phyloP scores from a whole-genome alignment of 2,888 invertebrate species.

The Choristoneura rosaceana region DNA sequence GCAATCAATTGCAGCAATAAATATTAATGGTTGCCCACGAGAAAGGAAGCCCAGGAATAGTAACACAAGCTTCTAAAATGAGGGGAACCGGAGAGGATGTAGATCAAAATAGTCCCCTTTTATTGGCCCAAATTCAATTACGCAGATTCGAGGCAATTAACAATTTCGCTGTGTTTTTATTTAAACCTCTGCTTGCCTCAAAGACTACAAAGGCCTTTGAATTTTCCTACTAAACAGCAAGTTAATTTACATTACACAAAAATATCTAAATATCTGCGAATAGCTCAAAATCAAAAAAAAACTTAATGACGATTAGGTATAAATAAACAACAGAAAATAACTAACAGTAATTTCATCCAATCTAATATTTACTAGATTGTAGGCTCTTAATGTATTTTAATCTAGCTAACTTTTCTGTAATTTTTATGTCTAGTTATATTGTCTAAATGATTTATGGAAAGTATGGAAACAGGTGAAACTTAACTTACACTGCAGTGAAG shows the following conservation, averaged over 20 bases:
- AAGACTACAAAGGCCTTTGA: constrained; percentile 11
- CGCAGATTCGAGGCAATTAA: constrained; percentile 26
- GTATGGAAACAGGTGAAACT: not conserved
- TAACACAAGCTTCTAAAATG: not conserved
- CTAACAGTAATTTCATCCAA: no score
- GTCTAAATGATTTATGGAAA: not conserved
- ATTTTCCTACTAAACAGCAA: not conserved
- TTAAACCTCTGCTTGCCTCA: constrained; percentile 15
- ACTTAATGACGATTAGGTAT: no score
- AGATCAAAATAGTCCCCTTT: constrained; percentile 29
- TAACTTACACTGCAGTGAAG: not conserved
- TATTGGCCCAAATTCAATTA: constrained; percentile 29
- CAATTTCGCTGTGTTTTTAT: constrained; percentile 16
- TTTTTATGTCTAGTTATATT: not conserved
- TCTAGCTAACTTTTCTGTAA: not conserved
- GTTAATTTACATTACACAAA: not conserved
- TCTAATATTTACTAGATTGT: no score
- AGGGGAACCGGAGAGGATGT: not conserved
- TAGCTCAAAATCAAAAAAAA: no score
- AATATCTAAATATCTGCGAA: not conserved
- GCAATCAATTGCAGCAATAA: constrained; percentile 11
- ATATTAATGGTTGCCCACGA: not conserved
- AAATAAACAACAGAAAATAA: no score
- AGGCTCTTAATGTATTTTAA: no score
- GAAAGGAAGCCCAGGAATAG: not conserved